Evolutionary conservation across 2,888 invertebrate species (phyloP), one percentile per base, ranked within the genome.

Genomic region (Omphaloscelis lunosa): DNA sequence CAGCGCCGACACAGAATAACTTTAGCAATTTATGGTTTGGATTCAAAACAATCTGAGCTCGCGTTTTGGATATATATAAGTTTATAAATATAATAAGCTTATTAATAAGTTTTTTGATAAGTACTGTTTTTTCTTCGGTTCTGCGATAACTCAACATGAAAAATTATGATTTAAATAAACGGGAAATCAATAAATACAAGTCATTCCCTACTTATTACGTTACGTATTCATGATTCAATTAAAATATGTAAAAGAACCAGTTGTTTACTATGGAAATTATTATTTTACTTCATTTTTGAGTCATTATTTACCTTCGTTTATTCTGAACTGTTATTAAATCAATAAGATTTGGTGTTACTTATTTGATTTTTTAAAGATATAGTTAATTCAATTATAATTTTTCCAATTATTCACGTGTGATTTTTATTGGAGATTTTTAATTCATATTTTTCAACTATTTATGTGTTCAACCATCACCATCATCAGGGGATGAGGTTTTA

Each of bases 1-100:
- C 83, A 84, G 83, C 86, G 85, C 86, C 84, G 82, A 81, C 88
- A 86, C 85, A 84, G 89, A 90, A 91, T 92, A 91, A 93, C 89
- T 90, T 89, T 90, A 89, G 88, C 93, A 89, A 93, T 94, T 93
- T 93, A 91, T 92, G 92, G 93, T 93, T 34, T 92, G 91, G 89
- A 92, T 92, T 90, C 74, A 75, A 72, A 70, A 80, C 73, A 83
- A 82, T 83, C 61, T 84, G 65, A 80, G 65, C 51, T 73, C 66
- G 66, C 61, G 39, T 73, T 78, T 72, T 62, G 29, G 34, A 65
- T 72, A 51, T 23, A 51, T 20, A 29, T 63, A 74, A 65, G 29
- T 75, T n/a, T n/a, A n/a, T n/a, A n/a, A n/a, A n/a, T n/a, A n/a
- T n/a, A n/a, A n/a, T n/a, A n/a, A n/a, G n/a, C n/a, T n/a, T n/a